phyloP scores from a whole-genome alignment of 2,113 vertebrate genomes.

The Trematocara zebra region DNA sequence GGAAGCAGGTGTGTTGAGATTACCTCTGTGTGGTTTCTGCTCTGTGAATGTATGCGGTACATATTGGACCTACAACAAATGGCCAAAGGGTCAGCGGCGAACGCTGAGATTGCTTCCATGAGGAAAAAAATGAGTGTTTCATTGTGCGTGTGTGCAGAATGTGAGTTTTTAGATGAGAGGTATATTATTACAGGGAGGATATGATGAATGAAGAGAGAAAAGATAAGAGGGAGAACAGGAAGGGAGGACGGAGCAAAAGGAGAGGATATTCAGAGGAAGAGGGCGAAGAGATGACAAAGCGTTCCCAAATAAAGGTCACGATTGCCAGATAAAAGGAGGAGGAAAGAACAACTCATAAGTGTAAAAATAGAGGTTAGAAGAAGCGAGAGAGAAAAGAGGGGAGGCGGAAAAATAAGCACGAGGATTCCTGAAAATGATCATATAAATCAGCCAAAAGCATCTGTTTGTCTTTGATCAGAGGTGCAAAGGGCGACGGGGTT shows the following conservation, averaged over 20 bases:
- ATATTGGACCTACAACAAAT: conserved; percentile 48
- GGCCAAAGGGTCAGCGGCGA: not conserved
- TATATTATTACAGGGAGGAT: not conserved
- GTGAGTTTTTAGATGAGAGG: not conserved
- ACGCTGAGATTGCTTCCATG: conserved; percentile 3
- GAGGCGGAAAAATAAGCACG: not conserved
- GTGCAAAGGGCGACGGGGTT: fast-evolving
- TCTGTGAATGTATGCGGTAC: not conserved
- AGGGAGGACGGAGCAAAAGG: not conserved
- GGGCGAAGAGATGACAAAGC: fast-evolving
- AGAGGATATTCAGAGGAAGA: not conserved
- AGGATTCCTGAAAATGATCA: not conserved
- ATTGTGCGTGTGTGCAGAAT: not conserved
- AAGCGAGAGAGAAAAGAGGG: not conserved
- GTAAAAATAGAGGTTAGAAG: not conserved
- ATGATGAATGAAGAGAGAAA: not conserved
- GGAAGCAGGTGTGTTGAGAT: not conserved
- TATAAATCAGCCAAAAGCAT: not conserved
- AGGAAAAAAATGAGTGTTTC: not conserved
- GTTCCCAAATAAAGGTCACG: not conserved
- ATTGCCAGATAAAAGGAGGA: not conserved
- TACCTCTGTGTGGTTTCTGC: not conserved
- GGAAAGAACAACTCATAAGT: not conserved
- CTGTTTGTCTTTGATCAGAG: not conserved
- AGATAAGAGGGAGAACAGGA: not conserved